Conservation (phyloP, 2,888 invertebrate species). For the Eristalis pertinax region DNA sequence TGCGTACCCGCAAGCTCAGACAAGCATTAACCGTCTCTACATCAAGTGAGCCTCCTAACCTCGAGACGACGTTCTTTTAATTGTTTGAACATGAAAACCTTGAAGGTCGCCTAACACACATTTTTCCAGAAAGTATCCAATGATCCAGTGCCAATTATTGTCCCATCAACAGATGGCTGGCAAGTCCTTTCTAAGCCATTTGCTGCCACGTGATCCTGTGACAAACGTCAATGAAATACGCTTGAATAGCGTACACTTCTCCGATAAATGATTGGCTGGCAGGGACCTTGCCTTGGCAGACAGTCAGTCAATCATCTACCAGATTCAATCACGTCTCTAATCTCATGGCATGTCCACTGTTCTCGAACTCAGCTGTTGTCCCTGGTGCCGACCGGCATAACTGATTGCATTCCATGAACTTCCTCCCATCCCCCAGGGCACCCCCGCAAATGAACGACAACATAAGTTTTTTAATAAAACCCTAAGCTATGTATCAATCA, state of each 20-base stretch:
- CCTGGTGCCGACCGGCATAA: not conserved
- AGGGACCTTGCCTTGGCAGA: not conserved
- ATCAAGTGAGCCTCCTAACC: not conserved
- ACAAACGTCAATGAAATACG: too few species aligned
- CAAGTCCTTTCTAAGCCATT: too few species aligned
- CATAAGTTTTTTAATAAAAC: conserved; percentile 1
- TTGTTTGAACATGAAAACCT: too few species aligned
- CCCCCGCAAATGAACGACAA: not conserved
- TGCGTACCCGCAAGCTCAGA: too few species aligned
- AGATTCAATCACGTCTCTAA: not conserved
- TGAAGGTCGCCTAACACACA: too few species aligned
- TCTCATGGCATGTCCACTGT: not conserved
- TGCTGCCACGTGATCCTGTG: too few species aligned
- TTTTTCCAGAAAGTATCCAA: too few species aligned
- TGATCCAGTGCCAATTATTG: too few species aligned
- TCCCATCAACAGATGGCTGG: too few species aligned
- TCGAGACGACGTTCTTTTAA: not conserved
- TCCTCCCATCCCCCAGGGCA: too few species aligned
- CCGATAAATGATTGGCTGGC: not conserved
- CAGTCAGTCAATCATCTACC: not conserved
- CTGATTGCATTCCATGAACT: too few species aligned
- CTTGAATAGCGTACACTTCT: not conserved
- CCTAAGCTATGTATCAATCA: conserved; percentile 17
- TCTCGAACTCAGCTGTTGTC: not conserved
- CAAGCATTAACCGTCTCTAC: too few species aligned